Base-by-base conservation (phyloP, 2,797 vertebrate genomes). In the Microctenopoma lineatum region DNA sequence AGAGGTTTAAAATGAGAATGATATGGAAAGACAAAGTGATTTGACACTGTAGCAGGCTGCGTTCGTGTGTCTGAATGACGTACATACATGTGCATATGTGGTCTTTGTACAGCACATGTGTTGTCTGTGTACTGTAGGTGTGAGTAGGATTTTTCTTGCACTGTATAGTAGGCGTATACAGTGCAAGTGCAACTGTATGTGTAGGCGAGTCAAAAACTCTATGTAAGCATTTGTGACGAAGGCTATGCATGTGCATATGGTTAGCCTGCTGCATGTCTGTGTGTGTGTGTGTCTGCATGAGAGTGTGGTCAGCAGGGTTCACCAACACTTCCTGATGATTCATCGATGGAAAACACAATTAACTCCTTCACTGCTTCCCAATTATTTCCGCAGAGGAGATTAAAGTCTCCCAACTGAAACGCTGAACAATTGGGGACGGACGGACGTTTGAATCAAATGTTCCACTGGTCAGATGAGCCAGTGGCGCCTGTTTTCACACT, bases 321-420 rank as follows among this genome's bases (percentile, higher is more conserved):
- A 84, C 66, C 70, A 70, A 52, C 76, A 51, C 77, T 81, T 89
- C 81, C 87, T 71, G 83, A 84, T 87, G 88, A 90, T 57, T 86
- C 87, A 86, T 79, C 76, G 48, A 25, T 77, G 83, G 85, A 85
- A 88, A 89, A 80, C 80, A 81, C 75, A 89, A 84, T 86, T 81
- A 87, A 84, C 73, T 81, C 72, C 78, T 68, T 88, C 70, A 57
- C 67, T 72, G 85, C 70, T 74, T 82, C 81, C 38, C 42, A 71
- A 84, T 88, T 83, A 79, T 89, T 88, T 88, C 86, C 81, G 58
- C 72, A 80, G 68, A 80, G 77, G 77, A 84, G 79, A 84, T 87
- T 84, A 80, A 85, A 83, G 60, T 75, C 80, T 83, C 71, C 82
- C 76, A 60, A 75, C 48, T 81, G 84, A 81, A 61, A 75, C 73